These are phyloP conservation scores for Zosterops borbonicus DNA, from an alignment of 2,113 vertebrate species.

Conservation along the genomic window DNA sequence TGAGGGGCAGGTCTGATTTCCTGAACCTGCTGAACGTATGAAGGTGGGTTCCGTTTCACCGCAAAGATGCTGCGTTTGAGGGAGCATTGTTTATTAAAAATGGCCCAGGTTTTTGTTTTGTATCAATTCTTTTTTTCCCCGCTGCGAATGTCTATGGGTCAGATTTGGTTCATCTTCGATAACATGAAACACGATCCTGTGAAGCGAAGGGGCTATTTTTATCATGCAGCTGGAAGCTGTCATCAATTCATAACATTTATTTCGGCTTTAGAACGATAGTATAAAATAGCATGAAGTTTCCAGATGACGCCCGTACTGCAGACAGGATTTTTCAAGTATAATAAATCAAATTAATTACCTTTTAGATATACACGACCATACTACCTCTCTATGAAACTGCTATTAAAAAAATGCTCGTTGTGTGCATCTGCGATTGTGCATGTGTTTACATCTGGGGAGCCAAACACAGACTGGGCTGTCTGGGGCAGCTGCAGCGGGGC, in stretches of 20 bases:
- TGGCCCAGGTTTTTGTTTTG: background rate
- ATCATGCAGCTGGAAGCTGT: slow-evolving; percentile 72
- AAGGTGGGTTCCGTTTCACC: background rate
- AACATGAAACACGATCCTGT: slow-evolving; percentile 69
- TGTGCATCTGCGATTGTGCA: background rate
- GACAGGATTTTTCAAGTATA: slow-evolving; percentile 64
- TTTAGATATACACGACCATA: slow-evolving; percentile 36
- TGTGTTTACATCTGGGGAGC: slow-evolving; percentile 19
- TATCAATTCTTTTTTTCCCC: background rate
- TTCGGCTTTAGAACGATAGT: slow-evolving; percentile 65
- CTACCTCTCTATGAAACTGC: slow-evolving; percentile 14
- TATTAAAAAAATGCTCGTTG: background rate
- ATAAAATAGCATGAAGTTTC: slow-evolving; percentile 73
- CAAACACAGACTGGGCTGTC: background rate
- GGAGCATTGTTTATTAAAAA: background rate
- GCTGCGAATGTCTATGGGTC: slow-evolving; percentile 17
- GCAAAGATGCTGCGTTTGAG: background rate
- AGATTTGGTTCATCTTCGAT: slow-evolving; percentile 57
- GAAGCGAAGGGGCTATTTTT: slow-evolving; percentile 73
- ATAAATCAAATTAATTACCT: slow-evolving; percentile 65
- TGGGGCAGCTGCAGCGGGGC: background rate
- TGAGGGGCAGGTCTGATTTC: background rate
- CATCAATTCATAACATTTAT: slow-evolving; percentile 72
- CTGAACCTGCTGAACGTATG: background rate
- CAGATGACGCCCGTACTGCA: slow-evolving; percentile 56